Conservation (phyloP, 2,888 invertebrate genomes). For the Cloeon dipterum region DNA sequence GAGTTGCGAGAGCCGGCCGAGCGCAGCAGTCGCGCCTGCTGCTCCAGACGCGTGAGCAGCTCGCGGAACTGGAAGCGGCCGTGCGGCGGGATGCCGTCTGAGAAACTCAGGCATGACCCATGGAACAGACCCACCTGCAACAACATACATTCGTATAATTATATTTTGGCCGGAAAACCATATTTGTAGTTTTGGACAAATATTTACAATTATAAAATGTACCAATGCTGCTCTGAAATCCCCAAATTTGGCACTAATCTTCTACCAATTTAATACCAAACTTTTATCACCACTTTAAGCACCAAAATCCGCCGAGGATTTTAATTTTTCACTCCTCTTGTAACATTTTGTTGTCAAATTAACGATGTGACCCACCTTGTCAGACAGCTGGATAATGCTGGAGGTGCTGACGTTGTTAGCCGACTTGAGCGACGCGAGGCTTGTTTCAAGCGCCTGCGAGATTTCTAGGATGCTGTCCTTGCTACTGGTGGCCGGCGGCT, state of each 20-base stretch:
- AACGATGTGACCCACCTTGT: too few relatives aligned
- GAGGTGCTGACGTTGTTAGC: constrained; percentile 29
- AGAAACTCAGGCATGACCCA: constrained; percentile 58
- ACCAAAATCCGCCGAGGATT: too few relatives aligned
- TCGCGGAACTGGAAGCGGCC: constrained; percentile 71
- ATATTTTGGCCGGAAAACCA: too few relatives aligned
- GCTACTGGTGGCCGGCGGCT: constrained; percentile 2
- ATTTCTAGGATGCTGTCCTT: constrained; percentile 34
- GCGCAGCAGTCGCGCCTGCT: constrained; percentile 39
- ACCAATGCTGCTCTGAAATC: too few relatives aligned
- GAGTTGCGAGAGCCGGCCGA: constrained; percentile 45
- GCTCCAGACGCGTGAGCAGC: constrained; percentile 41
- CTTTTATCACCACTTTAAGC: too few relatives aligned
- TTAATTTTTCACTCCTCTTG: too few relatives aligned
- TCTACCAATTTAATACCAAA: too few relatives aligned
- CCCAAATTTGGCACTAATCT: too few relatives aligned
- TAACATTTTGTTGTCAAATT: too few relatives aligned
- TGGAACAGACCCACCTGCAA: constrained; percentile 66
- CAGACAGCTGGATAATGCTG: constrained; percentile 58
- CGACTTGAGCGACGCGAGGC: constrained; percentile 27
- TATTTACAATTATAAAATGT: too few relatives aligned
- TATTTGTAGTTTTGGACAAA: too few relatives aligned
- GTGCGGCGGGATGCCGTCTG: constrained; percentile 65
- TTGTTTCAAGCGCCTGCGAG: constrained; percentile 38
- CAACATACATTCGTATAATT: too few relatives aligned